Conservation (phyloP, 2,888 invertebrate species). For the Dryobota labecula region DNA sequence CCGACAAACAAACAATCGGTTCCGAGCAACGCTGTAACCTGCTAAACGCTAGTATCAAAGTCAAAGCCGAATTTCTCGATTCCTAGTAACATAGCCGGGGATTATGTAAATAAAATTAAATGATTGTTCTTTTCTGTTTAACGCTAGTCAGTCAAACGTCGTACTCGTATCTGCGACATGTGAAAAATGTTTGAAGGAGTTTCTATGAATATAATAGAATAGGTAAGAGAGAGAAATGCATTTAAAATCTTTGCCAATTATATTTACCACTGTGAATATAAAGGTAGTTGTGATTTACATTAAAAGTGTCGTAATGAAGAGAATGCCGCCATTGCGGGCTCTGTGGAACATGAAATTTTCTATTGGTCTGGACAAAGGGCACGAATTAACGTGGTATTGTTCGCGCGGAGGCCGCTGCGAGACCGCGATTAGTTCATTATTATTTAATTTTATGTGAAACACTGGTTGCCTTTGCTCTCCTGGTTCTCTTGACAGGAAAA, state of each 20-base stretch:
- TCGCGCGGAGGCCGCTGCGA: constrained; percentile 75
- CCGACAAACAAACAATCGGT: constrained; percentile 89
- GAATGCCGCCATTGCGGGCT: constrained; percentile 81
- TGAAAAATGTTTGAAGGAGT: constrained; percentile 40
- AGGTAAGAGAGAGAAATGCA: constrained; percentile 36
- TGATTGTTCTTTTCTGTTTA: constrained; percentile 68
- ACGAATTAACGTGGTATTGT: constrained; percentile 87
- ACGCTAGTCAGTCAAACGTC: constrained; percentile 63
- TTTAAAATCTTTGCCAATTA: constrained; percentile 64
- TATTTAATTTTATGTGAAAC: constrained; percentile 87
- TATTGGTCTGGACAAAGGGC: constrained; percentile 88
- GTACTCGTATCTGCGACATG: constrained; percentile 50
- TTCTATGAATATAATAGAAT: constrained; percentile 36
- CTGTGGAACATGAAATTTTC: constrained; percentile 88
- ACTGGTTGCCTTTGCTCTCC: constrained; percentile 60
- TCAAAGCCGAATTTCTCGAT: constrained; percentile 82
- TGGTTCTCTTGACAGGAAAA: constrained; percentile 54
- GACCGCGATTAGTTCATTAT: constrained; percentile 87
- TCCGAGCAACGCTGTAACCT: constrained; percentile 85
- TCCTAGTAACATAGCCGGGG: constrained; percentile 78
- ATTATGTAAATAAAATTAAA: constrained; percentile 64
- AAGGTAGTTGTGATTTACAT: constrained; percentile 86
- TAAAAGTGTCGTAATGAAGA: constrained; percentile 85
- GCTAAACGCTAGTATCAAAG: constrained; percentile 86
- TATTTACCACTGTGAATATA: constrained; percentile 74